A percentile compares a stretch with the other conserved stretches of the same genome.
Evolutionary conservation across 2,113 vertebrate species (phyloP).

Genomic region (Lontra canadensis): DNA sequence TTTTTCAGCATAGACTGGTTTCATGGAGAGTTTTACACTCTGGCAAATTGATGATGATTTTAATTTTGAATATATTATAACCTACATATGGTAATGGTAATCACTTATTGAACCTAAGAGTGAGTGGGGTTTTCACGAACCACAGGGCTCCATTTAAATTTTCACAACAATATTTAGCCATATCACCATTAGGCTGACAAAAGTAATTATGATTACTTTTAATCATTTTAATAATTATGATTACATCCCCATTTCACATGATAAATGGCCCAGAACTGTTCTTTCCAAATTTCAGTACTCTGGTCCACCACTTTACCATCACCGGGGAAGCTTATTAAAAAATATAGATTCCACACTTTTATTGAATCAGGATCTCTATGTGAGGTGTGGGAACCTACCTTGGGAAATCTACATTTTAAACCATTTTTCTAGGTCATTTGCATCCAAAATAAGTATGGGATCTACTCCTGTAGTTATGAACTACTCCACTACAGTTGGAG

Average conservation of each 20-base stretch:
- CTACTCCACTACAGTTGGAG: not conserved
- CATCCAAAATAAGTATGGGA: not conserved
- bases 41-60: not conserved
- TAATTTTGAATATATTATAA: not conserved
- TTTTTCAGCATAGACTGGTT: not conserved
- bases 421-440: not conserved
- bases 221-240: too few species aligned
- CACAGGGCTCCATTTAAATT: not conserved
- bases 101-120: not conserved
- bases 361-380: not conserved
- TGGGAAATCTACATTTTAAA: not conserved
- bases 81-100: not conserved
- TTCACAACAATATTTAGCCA: not conserved
- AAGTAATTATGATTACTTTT: too few species aligned
- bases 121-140: not conserved
- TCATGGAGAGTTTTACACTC: not conserved
- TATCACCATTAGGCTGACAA: not conserved
- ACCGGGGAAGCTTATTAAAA: not conserved
- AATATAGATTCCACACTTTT: not conserved
- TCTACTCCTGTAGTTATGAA: not conserved
- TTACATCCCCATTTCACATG: not conserved
- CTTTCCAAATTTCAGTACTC: not conserved
- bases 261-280: not conserved
- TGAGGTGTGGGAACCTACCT: not conserved
- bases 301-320: too few species aligned